Conservation (phyloP, 2,113 vertebrate genomes). For the Pangasianodon gigas region DNA sequence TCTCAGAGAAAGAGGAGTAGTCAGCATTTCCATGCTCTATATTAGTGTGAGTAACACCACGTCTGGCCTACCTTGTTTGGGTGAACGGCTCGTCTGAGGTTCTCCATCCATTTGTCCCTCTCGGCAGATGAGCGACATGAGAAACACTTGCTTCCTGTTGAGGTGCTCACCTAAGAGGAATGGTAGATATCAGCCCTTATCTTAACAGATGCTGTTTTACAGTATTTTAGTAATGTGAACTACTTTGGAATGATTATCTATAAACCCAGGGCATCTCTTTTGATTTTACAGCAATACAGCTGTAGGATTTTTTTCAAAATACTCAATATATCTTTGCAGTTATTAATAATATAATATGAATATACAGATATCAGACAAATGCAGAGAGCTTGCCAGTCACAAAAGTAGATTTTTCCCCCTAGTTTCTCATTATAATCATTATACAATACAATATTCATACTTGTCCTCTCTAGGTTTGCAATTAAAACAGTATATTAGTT, state of each 20-base stretch:
- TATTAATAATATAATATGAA: too few species aligned
- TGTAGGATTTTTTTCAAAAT: not conserved
- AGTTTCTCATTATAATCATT: not conserved
- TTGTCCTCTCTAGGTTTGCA: too few species aligned
- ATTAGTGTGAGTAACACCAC: not conserved
- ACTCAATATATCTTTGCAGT: not conserved
- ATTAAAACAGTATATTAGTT: not conserved
- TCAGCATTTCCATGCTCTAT: not conserved
- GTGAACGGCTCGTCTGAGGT: conserved; percentile 93
- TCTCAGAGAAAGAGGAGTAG: not conserved
- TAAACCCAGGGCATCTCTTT: not conserved
- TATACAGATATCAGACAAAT: too few species aligned
- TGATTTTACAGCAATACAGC: not conserved
- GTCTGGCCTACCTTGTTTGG: conserved; percentile 88
- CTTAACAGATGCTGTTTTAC: not conserved
- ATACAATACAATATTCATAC: not conserved
- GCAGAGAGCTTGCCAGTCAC: too few species aligned
- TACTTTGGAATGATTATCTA: not conserved
- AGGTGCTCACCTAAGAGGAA: conserved; percentile 87
- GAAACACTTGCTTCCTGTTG: conserved; percentile 96
- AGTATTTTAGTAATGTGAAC: not conserved
- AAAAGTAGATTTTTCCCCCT: too few species aligned
- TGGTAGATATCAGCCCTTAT: conserved; percentile 24
- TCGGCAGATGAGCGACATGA: conserved; percentile 96
- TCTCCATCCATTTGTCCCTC: conserved; percentile 99